Conservation (phyloP, 2,797 vertebrate species). For the Microcaecilia unicolor region DNA sequence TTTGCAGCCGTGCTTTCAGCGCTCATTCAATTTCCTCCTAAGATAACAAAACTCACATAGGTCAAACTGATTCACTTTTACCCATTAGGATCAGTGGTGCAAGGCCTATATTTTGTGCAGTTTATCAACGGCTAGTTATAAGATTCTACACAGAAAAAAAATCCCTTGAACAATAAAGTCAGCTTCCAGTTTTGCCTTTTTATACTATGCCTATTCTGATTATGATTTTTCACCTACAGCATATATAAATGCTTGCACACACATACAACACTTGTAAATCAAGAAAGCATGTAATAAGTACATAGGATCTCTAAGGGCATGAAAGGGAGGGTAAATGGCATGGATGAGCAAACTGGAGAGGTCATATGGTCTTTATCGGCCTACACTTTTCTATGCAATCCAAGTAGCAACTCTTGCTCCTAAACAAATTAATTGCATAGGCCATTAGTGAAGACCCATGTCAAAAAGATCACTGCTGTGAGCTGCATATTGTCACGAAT, state of each 20-base stretch:
- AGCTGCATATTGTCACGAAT: conserved; percentile 30
- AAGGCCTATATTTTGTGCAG: conserved; percentile 13
- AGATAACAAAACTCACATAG: conserved; percentile 9
- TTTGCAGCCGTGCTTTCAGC: conserved; percentile 41
- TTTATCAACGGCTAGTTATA: conserved; percentile 12
- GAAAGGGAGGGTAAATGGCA: no score
- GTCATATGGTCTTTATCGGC: no score
- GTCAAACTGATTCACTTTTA: conserved; percentile 17
- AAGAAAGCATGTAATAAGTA: no score
- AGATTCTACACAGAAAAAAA: conserved; percentile 2
- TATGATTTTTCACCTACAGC: conserved; percentile 21
- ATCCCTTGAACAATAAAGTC: conserved; percentile 19
- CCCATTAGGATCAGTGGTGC: conserved; percentile 22
- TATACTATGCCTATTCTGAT: conserved; percentile 11
- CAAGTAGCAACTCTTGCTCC: conserved; percentile 8
- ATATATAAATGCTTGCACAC: conserved; percentile 16
- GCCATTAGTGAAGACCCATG: conserved; percentile 26
- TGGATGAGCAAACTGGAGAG: no score
- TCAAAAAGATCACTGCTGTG: conserved; percentile 31
- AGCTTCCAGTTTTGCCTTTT: not conserved
- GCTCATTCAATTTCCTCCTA: conserved; percentile 28
- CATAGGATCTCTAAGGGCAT: no score
- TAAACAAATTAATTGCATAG: conserved; percentile 8
- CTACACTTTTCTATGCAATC: no score
- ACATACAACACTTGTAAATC: no score